These are phyloP conservation scores for Drosophila mojavensis DNA, from an alignment of 1,140 invertebrate species.

Conservation along the genomic window DNA sequence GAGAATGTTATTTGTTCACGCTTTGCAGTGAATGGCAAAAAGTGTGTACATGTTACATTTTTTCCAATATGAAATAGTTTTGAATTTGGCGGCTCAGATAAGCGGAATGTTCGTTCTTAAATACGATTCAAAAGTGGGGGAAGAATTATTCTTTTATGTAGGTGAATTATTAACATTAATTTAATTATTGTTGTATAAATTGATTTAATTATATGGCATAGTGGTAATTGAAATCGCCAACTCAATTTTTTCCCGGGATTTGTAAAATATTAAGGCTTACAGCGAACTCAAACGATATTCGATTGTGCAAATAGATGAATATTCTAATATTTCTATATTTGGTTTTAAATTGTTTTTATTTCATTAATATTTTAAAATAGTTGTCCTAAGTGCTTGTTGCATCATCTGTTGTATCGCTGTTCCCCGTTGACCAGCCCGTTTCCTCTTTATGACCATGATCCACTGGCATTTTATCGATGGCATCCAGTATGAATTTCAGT, in stretches of 20 bases:
- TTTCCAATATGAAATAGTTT: not conserved
- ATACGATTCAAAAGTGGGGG: no score
- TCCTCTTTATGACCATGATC: conserved; percentile 56
- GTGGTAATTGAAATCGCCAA: no score
- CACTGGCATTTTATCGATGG: conserved; percentile 78
- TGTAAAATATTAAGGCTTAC: no score
- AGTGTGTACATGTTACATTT: conserved; percentile 4
- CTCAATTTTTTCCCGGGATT: no score
- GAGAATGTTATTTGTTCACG: conserved; percentile 2
- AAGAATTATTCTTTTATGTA: not conserved
- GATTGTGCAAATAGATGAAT: not conserved
- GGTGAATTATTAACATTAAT: no score
- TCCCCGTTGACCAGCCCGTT: conserved; percentile 50
- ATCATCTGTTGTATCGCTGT: conserved; percentile 18
- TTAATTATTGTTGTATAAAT: no score
- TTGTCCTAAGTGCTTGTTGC: conserved; percentile 42
- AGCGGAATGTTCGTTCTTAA: no score
- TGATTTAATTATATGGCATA: no score
- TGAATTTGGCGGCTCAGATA: not conserved
- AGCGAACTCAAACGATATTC: no score
- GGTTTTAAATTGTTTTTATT: conserved; percentile 52
- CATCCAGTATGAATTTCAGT: conserved; percentile 77
- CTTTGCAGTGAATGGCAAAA: conserved; percentile 25
- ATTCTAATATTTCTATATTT: not conserved
- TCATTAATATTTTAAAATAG: conserved; percentile 41